Percentiles rank a stretch among this genome's conserved stretches.
Conservation (phyloP, 1,140 invertebrate genomes). For the Dinoponera quadriceps region DNA sequence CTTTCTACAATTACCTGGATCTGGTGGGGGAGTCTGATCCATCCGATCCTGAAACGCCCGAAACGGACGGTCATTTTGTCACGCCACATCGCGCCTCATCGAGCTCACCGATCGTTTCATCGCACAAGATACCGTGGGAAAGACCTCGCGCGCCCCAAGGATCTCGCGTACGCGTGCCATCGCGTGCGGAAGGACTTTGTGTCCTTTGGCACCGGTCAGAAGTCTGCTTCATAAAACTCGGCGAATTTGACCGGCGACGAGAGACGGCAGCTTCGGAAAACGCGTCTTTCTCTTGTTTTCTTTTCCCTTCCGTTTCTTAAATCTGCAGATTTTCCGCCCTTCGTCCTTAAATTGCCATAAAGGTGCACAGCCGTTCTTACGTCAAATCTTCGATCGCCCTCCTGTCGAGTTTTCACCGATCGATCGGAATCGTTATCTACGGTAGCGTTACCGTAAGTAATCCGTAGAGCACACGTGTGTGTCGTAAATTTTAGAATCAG, state of each 20-base stretch:
- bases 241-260: constrained; percentile 1
- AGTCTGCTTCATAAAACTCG: constrained; percentile 13
- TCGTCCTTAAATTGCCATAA: background rate
- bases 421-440: constrained; percentile 14
- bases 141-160: constrained; percentile 19
- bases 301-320: no score
- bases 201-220: background rate
- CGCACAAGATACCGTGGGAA: background rate
- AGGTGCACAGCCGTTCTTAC: background rate
- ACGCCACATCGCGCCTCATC: background rate
- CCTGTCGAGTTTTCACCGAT: constrained; percentile 32
- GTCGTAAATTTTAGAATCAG: constrained; percentile 47
- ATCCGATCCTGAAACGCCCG: background rate
- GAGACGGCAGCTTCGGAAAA: background rate
- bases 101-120: constrained; percentile 13
- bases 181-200: background rate
- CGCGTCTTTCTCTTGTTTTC: no score
- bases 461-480: constrained; percentile 15
- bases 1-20: constrained; percentile 4
- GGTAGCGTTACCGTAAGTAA: constrained; percentile 5
- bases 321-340: background rate
- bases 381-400: background rate
- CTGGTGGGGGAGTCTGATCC: constrained; percentile 3
- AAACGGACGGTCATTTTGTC: constrained; percentile 16
- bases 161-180: constrained; percentile 22